phyloP scores from a whole-genome alignment of 2,888 invertebrate genomes.

The Spodoptera exigua region DNA sequence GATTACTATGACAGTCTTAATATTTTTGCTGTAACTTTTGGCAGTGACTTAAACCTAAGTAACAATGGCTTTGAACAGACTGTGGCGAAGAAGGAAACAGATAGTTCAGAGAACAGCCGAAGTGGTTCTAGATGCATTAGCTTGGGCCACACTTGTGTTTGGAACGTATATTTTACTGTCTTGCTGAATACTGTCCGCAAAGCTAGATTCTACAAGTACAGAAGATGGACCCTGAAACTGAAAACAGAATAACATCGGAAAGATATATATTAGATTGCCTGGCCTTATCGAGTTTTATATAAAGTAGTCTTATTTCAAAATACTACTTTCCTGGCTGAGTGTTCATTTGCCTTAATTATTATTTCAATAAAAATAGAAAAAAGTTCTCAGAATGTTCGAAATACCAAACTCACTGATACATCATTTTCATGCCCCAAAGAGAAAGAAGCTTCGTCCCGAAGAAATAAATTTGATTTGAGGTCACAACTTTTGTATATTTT shows the following conservation, averaged over 20 bases:
- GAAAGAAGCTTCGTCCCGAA: slow-evolving; percentile 3
- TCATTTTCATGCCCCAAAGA: too few relatives aligned
- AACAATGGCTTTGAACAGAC: slow-evolving; percentile 65
- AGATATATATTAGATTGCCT: slow-evolving; percentile 9
- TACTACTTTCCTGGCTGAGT: too few relatives aligned
- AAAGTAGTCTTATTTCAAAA: background rate
- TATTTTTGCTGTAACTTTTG: slow-evolving; percentile 65
- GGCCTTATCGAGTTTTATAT: background rate
- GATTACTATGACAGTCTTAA: slow-evolving; percentile 70
- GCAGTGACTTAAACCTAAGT: background rate
- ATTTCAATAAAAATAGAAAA: too few relatives aligned
- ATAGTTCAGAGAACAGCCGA: slow-evolving; percentile 59
- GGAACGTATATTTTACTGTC: slow-evolving; percentile 69
- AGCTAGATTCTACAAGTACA: background rate
- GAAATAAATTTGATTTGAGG: slow-evolving; percentile 3
- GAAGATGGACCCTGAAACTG: background rate
- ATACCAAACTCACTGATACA: too few relatives aligned
- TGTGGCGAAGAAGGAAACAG: slow-evolving; percentile 66
- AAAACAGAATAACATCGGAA: slow-evolving; percentile 1
- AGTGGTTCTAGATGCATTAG: slow-evolving; percentile 61
- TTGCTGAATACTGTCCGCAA: slow-evolving; percentile 38
- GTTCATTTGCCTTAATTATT: too few relatives aligned
- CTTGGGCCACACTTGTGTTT: slow-evolving; percentile 70
- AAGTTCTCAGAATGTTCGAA: too few relatives aligned
- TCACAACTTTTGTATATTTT: too few relatives aligned